phyloP scores from a whole-genome alignment of 2,113 vertebrate species.

The Formicarius rufipectus region DNA sequence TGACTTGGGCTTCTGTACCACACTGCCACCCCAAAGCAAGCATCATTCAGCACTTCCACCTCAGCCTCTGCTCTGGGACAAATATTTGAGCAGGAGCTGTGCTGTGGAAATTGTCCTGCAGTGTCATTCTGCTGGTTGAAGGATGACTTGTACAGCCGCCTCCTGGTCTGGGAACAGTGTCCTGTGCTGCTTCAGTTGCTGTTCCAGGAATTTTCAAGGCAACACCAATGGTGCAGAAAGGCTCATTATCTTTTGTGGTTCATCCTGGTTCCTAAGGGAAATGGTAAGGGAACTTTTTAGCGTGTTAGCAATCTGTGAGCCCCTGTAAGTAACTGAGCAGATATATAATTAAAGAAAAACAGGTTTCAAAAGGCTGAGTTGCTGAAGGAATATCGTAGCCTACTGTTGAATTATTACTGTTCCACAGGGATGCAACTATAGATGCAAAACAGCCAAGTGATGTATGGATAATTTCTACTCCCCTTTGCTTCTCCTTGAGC shows the following conservation, averaged over 20 bases:
- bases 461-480: rapidly evolving
- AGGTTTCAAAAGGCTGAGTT: background rate
- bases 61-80: background rate
- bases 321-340: background rate
- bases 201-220: background rate
- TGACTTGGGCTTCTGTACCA: background rate
- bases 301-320: background rate
- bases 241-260: background rate
- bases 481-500: rapidly evolving
- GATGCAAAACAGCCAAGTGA: background rate
- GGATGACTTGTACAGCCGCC: background rate
- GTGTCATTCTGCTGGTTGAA: background rate
- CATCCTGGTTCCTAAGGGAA: no score
- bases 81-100: background rate
- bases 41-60: background rate
- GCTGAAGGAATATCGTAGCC: background rate
- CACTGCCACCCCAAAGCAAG: background rate
- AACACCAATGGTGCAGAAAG: background rate
- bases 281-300: background rate
- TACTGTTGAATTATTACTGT: background rate
- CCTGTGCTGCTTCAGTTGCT: background rate
- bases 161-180: rapidly evolving
- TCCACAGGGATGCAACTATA: rapidly evolving
- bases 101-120: background rate
- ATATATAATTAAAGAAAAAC: background rate